Percentiles rank a stretch among this genome's conserved stretches.
phyloP scores from a whole-genome alignment of 2,113 vertebrate species.

The Acrocephalus kingi region DNA sequence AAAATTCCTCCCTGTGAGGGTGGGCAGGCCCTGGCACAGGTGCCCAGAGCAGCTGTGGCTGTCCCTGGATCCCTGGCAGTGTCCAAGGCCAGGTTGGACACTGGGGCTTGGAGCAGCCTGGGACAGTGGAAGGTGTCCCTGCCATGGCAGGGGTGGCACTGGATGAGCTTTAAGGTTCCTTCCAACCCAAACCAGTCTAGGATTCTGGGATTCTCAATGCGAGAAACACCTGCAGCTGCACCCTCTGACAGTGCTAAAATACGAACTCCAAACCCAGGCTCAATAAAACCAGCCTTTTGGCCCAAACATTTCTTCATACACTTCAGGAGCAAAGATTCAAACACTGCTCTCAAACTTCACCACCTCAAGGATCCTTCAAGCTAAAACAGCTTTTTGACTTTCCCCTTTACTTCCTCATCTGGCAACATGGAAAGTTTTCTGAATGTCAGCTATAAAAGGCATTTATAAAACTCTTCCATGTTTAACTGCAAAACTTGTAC shows the following conservation, averaged over 20 bases:
- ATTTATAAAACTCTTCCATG: slow-evolving; percentile 25
- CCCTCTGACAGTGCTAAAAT: not conserved
- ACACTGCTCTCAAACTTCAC: not conserved
- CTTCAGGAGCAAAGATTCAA: not conserved
- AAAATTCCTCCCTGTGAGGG: not conserved
- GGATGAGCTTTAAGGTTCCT: not conserved
- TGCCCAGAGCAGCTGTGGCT: not conserved
- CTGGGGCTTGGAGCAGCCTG: not conserved
- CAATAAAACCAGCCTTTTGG: not conserved
- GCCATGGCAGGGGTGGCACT: not conserved
- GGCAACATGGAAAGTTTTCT: slow-evolving; percentile 2
- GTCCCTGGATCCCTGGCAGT: not conserved
- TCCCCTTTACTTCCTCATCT: not conserved
- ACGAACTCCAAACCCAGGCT: not conserved
- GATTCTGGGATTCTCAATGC: not conserved
- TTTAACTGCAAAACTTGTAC: slow-evolving; percentile 29
- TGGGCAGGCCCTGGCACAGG: not conserved
- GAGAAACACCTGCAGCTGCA: not conserved
- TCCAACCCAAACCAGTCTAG: not conserved
- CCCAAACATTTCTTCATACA: not conserved
- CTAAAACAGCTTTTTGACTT: not conserved
- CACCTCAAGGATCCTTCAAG: not conserved
- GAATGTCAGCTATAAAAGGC: not conserved
- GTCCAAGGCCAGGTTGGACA: not conserved
- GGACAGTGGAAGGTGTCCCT: not conserved